phyloP scores from a whole-genome alignment of 2,888 invertebrate genomes.

The Teinopalpus imperialis region DNA sequence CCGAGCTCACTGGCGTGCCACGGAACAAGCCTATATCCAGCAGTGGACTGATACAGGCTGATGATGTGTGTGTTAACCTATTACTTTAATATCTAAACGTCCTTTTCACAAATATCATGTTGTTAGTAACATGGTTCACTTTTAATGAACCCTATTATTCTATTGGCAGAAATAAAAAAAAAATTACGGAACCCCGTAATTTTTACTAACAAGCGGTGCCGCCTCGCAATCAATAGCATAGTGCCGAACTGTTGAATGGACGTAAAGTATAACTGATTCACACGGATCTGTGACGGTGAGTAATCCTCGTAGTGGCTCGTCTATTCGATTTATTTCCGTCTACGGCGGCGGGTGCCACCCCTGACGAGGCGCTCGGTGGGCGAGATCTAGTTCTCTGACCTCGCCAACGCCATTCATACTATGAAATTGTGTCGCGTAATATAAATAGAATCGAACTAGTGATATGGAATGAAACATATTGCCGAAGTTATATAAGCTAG shows the following conservation, averaged over 20 bases:
- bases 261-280: slow-evolving; percentile 34
- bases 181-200: no score
- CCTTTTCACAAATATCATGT: no score
- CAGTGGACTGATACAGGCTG: no score
- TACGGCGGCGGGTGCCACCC: slow-evolving; percentile 32
- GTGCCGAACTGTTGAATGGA: slow-evolving; percentile 35
- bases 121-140: no score
- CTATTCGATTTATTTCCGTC: slow-evolving; percentile 34
- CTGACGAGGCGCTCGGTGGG: slow-evolving; percentile 47
- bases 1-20: no score
- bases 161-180: no score
- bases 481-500: no score
- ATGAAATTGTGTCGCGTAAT: slow-evolving; percentile 36
- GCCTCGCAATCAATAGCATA: slow-evolving; percentile 26
- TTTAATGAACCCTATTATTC: no score
- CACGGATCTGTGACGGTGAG: slow-evolving; percentile 45
- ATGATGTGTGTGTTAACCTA: no score
- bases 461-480: background rate
- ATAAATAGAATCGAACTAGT: slow-evolving; percentile 20
- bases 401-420: slow-evolving; percentile 42
- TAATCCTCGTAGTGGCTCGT: slow-evolving; percentile 49
- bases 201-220: no score
- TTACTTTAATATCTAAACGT: no score
- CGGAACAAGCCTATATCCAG: no score
- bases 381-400: slow-evolving; percentile 63